Evolutionary conservation across 2,888 invertebrate species (phyloP).

Genomic region (Dorcus parallelipipedus): DNA sequence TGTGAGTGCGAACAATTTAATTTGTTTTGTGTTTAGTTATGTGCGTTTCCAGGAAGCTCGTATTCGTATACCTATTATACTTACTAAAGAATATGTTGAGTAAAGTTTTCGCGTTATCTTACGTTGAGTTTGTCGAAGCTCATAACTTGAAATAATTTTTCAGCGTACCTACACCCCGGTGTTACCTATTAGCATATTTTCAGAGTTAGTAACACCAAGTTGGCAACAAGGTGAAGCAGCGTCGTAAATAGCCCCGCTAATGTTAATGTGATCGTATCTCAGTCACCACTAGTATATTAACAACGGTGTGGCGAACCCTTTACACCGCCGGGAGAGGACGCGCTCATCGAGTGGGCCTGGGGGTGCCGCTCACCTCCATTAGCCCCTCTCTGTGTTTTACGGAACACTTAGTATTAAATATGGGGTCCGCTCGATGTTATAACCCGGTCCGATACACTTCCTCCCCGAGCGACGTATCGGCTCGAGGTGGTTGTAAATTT

Average conservation of each 20-base stretch:
- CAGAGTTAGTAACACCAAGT: not conserved
- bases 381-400: conserved; percentile 19
- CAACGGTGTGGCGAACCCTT: conserved; percentile 8
- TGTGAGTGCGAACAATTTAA: too few relatives aligned
- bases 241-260: conserved; percentile 5
- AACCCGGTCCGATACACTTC: conserved; percentile 16
- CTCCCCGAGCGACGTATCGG: conserved; percentile 19
- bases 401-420: conserved; percentile 23
- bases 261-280: conserved; percentile 14
- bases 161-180: not conserved
- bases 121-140: too few relatives aligned
- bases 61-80: too few relatives aligned
- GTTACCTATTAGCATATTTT: not conserved
- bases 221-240: not conserved
- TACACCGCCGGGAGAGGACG: not conserved
- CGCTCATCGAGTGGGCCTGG: not conserved
- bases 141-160: not conserved
- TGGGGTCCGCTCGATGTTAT: conserved; percentile 18
- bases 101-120: too few relatives aligned
- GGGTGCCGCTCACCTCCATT: conserved; percentile 5
- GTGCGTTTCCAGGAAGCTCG: too few relatives aligned
- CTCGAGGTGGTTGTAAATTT: conserved; percentile 20
- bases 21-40: too few relatives aligned
- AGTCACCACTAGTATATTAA: conserved; percentile 11
- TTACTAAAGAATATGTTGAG: too few relatives aligned